Evolutionary conservation across 2,113 vertebrate species (phyloP).

Genomic region (Channa argus): DNA sequence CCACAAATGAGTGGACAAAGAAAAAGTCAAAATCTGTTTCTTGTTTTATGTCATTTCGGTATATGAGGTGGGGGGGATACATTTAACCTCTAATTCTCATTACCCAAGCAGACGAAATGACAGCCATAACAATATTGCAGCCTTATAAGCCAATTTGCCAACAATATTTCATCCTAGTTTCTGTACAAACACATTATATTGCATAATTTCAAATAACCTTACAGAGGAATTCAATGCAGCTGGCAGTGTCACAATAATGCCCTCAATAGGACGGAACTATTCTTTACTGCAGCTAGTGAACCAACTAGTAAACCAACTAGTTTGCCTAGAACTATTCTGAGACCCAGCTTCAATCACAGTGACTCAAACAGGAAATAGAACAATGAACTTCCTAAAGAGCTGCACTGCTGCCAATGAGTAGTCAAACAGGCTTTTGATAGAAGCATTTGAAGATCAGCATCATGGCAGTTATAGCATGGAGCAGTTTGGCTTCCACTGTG

Average conservation of each 20-base stretch:
- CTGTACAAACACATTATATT: not conserved
- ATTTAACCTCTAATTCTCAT: too few relatives aligned
- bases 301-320: constrained; percentile 8
- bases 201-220: not conserved
- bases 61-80: too few relatives aligned
- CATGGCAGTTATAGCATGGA: constrained; percentile 49
- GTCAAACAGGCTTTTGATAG: constrained; percentile 48
- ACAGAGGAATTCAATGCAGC: not conserved
- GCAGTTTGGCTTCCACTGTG: constrained; percentile 56
- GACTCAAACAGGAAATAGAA: constrained; percentile 62
- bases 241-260: not conserved
- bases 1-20: too few relatives aligned
- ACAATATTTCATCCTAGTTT: not conserved
- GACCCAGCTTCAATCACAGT: constrained; percentile 23
- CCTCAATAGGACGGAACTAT: constrained; percentile 16
- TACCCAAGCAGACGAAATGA: too few relatives aligned
- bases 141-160: not conserved
- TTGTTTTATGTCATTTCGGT: too few relatives aligned
- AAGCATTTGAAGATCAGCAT: constrained; percentile 58
- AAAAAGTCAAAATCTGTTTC: too few relatives aligned
- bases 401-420: constrained; percentile 33
- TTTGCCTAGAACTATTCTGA: constrained; percentile 31
- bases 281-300: constrained; percentile 32
- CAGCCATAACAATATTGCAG: not conserved
- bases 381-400: constrained; percentile 62